Evolutionary conservation across 2,113 vertebrate species (phyloP).

Genomic region (Struthio camelus): DNA sequence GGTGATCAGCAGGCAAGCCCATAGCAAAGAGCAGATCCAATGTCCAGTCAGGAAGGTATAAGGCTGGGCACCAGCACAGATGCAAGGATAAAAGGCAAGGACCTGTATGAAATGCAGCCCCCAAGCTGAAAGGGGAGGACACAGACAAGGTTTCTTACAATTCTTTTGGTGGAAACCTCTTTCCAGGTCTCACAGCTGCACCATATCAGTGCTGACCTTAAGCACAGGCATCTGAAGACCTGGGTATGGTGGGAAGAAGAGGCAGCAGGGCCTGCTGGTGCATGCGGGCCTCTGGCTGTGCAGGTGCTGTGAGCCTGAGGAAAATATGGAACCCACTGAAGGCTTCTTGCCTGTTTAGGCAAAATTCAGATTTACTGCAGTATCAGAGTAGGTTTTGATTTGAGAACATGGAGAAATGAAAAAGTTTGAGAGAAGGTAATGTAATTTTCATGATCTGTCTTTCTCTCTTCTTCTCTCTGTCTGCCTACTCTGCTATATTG

Average conservation of each 20-base stretch:
- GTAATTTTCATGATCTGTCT: neutral
- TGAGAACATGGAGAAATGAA: neutral
- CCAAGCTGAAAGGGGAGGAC: rapidly evolving
- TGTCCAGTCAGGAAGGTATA: neutral
- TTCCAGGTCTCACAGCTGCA: neutral
- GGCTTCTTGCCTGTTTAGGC: neutral
- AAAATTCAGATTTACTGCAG: neutral
- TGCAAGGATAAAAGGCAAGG: neutral
- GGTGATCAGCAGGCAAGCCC: neutral
- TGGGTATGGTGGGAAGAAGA: neutral
- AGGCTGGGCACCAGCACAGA: neutral
- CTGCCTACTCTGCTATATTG: neutral
- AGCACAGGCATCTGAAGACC: neutral
- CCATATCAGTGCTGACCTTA: neutral
- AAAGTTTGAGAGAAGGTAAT: neutral
- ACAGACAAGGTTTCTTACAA: rapidly evolving
- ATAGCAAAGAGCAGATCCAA: neutral
- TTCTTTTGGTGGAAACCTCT: neutral
- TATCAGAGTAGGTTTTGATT: neutral
- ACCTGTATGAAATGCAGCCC: neutral
- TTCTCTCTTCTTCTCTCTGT: neutral
- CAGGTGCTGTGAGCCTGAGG: neutral
- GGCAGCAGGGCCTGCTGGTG: neutral
- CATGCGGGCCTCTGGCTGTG: neutral
- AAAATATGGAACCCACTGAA: neutral